Conservation (phyloP, 2,113 vertebrate species). For the Vulpes lagopus region DNA sequence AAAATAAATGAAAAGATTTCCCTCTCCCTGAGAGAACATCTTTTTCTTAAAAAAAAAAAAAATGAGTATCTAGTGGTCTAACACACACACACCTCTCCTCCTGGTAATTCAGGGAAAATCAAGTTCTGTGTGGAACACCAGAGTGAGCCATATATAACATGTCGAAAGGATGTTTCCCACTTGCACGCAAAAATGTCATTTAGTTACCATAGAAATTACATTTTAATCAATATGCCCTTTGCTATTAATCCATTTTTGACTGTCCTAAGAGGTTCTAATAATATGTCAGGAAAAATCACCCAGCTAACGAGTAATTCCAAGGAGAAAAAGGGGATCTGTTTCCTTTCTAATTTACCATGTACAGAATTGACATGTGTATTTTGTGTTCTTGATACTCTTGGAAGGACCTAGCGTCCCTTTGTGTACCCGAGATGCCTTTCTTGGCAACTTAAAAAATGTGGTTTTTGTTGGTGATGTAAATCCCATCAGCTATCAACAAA, state of each 20-base stretch:
- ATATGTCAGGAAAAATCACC: conserved; percentile 72
- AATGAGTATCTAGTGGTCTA: not conserved
- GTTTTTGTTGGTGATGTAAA: not conserved
- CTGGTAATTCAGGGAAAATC: conserved; percentile 61
- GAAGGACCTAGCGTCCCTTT: not conserved
- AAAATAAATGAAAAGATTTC: not conserved
- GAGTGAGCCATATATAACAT: conserved; percentile 47
- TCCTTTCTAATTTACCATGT: conserved; percentile 60
- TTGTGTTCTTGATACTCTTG: not conserved
- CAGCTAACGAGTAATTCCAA: conserved; percentile 72
- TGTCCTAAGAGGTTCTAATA: conserved; percentile 80
- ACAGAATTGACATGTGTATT: conserved; percentile 30
- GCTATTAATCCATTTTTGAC: conserved; percentile 84
- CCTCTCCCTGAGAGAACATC: not conserved
- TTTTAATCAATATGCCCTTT: conserved; percentile 83
- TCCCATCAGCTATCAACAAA: not conserved
- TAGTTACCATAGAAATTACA: conserved; percentile 82
- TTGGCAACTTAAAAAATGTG: not conserved
- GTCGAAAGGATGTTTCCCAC: conserved; percentile 57
- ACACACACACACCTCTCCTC: conserved; percentile 41
- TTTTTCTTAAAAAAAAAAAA: conserved; percentile 17
- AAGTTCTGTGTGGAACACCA: not conserved
- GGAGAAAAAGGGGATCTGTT: conserved; percentile 73
- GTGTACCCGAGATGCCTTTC: not conserved
- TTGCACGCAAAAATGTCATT: conserved; percentile 73